Conservation (phyloP, 2,113 vertebrate species). For the Addax nasomaculatus region DNA sequence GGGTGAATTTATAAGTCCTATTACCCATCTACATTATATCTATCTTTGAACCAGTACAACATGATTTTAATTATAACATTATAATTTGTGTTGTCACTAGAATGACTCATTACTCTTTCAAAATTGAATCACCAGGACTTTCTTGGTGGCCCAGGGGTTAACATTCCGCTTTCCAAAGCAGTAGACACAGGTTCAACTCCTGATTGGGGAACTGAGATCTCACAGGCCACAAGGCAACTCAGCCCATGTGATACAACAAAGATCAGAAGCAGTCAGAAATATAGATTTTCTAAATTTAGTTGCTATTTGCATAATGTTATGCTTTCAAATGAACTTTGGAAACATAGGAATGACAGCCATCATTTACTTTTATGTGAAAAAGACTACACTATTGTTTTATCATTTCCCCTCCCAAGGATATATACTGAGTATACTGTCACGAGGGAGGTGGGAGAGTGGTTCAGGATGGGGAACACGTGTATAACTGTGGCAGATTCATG, state of each 20-base stretch:
- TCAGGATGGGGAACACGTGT: no score
- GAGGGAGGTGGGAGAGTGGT: no score
- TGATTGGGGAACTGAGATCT: background rate
- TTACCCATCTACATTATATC: background rate
- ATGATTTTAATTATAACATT: background rate
- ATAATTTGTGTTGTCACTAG: background rate
- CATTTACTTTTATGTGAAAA: background rate
- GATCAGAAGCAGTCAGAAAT: background rate
- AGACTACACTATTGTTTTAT: background rate
- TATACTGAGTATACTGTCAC: background rate
- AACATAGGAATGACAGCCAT: background rate
- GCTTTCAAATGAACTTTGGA: background rate
- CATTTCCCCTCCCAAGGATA: background rate
- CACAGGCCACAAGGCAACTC: background rate
- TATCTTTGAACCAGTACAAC: background rate
- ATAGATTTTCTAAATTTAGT: background rate
- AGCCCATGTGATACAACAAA: background rate
- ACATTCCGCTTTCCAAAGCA: background rate
- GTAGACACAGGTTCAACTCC: background rate
- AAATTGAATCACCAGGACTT: background rate
- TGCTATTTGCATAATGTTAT: background rate
- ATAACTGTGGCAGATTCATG: no score
- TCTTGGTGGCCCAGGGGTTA: background rate
- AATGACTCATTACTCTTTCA: background rate
- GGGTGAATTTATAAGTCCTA: background rate